Conservation (phyloP, 2,888 invertebrate species). For the Lithosia quadra region DNA sequence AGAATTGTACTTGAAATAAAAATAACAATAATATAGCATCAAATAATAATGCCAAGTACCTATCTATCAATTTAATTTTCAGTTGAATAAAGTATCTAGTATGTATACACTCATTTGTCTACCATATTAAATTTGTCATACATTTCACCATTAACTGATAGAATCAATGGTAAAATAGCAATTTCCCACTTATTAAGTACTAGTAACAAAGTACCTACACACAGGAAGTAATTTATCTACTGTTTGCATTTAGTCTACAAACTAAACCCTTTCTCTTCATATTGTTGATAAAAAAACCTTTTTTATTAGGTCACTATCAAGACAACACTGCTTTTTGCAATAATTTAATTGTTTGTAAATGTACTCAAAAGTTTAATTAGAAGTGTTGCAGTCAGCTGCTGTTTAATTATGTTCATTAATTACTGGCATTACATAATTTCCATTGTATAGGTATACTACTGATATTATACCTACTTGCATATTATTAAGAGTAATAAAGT, state of each 20-base stretch:
- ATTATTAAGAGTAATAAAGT: neutral
- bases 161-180: neutral
- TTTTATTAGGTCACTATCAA: neutral
- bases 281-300: neutral
- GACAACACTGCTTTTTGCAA: neutral
- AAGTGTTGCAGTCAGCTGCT: neutral
- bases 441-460: neutral
- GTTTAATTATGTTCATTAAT: neutral
- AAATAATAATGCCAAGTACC: neutral
- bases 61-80: neutral
- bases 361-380: neutral
- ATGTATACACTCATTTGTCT: neutral
- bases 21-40: neutral
- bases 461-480: neutral
- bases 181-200: neutral
- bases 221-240: slow-evolving; percentile 17
- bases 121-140: neutral
- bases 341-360: neutral
- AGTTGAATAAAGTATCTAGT: too few relatives aligned
- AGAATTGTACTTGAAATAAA: neutral
- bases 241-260: slow-evolving; percentile 32
- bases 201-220: neutral
- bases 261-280: slow-evolving; percentile 9
- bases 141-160: neutral
- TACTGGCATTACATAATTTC: neutral